Evolutionary conservation across 2,888 invertebrate species (phyloP).

Genomic region (Agrilus mali): DNA sequence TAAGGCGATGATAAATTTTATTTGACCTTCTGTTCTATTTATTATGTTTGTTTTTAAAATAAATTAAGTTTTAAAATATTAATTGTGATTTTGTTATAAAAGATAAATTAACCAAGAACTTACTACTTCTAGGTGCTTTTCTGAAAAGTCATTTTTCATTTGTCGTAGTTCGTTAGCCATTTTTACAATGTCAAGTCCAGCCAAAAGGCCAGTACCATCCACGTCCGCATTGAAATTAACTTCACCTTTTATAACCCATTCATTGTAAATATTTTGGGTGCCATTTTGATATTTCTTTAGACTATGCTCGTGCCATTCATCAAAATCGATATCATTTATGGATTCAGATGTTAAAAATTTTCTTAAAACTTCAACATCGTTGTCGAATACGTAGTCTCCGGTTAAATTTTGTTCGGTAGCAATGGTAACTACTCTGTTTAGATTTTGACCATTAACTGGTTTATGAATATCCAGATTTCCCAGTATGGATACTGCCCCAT

Average conservation of each 20-base stretch:
- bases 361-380: constrained; percentile 18
- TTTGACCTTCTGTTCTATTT: too few relatives aligned
- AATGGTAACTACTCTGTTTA: constrained; percentile 30
- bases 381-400: constrained; percentile 24
- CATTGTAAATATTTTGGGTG: constrained; percentile 33
- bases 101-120: too few relatives aligned
- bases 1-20: too few relatives aligned
- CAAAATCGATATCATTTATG: constrained; percentile 32
- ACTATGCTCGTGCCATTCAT: constrained; percentile 32
- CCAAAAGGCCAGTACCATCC: constrained; percentile 25
- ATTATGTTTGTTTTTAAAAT: too few relatives aligned
- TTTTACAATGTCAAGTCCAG: constrained; percentile 24
- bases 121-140: too few relatives aligned
- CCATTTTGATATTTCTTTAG: constrained; percentile 25
- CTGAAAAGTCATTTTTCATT: too few relatives aligned
- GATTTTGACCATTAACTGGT: constrained; percentile 29
- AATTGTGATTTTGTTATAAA: too few relatives aligned
- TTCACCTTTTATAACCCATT: constrained; percentile 35
- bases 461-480: constrained; percentile 22
- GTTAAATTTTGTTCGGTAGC: constrained; percentile 27
- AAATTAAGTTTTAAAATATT: too few relatives aligned
- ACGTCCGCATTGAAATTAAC: constrained; percentile 30
- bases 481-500: constrained; percentile 27
- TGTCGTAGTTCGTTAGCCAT: constrained; percentile 16
- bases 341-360: constrained; percentile 20